Evolutionary conservation across 1,140 invertebrate species (phyloP), one percentile per base, ranked within the genome.

Genomic region (Lutraria rhynchaena): DNA sequence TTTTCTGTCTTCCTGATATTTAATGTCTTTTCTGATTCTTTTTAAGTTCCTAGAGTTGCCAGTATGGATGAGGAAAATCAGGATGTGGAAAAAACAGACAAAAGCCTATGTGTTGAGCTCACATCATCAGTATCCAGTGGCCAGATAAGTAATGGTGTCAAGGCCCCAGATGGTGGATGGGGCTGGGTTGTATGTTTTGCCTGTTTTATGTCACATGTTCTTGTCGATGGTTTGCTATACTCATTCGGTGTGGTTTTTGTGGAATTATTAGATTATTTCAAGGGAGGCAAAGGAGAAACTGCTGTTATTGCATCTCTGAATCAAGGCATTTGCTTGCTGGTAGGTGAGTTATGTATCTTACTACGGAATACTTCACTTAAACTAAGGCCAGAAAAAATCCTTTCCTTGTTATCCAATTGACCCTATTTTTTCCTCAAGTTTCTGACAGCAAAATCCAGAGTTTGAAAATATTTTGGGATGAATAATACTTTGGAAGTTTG

Each of bases 221-320:
- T 98, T 83, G 96, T 96, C 15, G 97, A 98, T 91, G 97, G 97
- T 9, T 84, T 92, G 53, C 71, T 86, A 19, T 93, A 89, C 74
- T 89, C 91, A 11, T 93, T 93, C 81, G 91, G 90, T 1, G 80
- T 90, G 22, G 41, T 89, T 2, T 87, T 76, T 63, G 60, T 94
- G n/a, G 95, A 96, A 87, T 95, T 98, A 78, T 95, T 96, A 44
- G 93, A 91, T 17, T 95, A 96, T 89, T 99, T 97, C 90, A 94
- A 94, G 46, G 96, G 96, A 89, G 95, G 95, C 31, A 96, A 96
- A 90, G 96, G 96, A 69, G 96, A 95, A 81, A 96, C 95, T 3
- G 96, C 97, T 19, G 98, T 97, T 96, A 81, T 87, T 37, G 86
- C 53, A n/a, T 89, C 88, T 4, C 19, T 89, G 7, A 77, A 78